Conservation (phyloP, 2,113 vertebrate genomes). For the Tragulus kanchil region DNA sequence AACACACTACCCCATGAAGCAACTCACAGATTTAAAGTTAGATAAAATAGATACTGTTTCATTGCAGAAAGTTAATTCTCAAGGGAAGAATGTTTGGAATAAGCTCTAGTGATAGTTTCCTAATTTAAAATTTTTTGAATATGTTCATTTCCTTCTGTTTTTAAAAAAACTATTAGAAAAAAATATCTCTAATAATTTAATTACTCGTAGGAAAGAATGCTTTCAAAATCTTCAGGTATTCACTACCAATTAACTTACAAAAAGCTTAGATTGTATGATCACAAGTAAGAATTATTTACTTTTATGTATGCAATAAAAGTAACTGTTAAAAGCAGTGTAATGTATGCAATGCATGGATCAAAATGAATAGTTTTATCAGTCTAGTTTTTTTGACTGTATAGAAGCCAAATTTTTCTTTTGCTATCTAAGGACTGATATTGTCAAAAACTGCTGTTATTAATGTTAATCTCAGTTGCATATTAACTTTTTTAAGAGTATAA, state of each 20-base stretch:
- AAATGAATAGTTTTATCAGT: not conserved
- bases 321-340: slow-evolving; percentile 1
- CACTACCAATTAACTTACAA: slow-evolving; percentile 31
- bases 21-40: not conserved
- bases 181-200: slow-evolving; percentile 14
- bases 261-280: slow-evolving; percentile 1
- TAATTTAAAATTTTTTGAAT: slow-evolving; percentile 44
- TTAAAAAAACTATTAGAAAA: not conserved
- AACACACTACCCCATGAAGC: not conserved
- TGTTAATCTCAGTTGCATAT: slow-evolving; percentile 7
- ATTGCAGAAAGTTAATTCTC: not conserved
- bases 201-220: slow-evolving; percentile 31
- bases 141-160: not conserved
- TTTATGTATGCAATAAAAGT: slow-evolving; percentile 18
- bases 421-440: slow-evolving; percentile 3
- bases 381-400: slow-evolving; percentile 25
- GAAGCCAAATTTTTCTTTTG: not conserved
- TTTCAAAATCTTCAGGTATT: slow-evolving; percentile 43
- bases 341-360: not conserved
- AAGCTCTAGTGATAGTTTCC: not conserved
- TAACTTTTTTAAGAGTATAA: slow-evolving; percentile 18
- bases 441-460: slow-evolving; percentile 47
- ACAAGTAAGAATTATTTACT: not conserved
- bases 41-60: not conserved
- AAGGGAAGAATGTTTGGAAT: not conserved